Evolutionary conservation across 2,113 vertebrate genomes (phyloP).

Genomic region (Origma solitaria): DNA sequence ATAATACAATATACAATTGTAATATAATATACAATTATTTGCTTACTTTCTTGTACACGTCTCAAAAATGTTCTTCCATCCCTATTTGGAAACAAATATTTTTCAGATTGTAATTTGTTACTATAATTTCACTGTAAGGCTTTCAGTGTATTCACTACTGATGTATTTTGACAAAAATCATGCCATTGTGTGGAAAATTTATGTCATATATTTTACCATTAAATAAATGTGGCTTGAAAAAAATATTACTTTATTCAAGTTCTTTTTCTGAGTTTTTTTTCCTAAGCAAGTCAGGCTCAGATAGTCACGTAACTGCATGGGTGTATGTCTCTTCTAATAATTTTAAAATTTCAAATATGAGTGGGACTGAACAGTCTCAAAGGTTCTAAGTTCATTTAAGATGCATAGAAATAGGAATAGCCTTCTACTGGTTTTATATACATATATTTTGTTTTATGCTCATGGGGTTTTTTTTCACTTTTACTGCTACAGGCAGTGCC

Average conservation of each 20-base stretch:
- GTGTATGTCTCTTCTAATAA: neutral
- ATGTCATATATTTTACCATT: neutral
- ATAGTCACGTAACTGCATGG: neutral
- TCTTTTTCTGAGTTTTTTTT: neutral
- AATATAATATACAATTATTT: neutral
- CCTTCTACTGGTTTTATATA: neutral
- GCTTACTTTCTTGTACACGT: neutral
- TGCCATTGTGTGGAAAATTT: neutral
- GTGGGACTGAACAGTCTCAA: neutral
- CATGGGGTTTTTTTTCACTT: neutral
- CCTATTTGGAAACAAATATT: neutral
- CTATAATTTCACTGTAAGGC: neutral
- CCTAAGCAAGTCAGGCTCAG: neutral
- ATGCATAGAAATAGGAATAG: neutral
- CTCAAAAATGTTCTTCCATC: neutral
- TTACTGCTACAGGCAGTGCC: constrained; percentile 75
- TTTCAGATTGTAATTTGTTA: neutral
- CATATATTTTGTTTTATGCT: neutral
- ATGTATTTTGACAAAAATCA: neutral
- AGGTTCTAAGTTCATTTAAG: neutral
- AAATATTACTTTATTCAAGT: neutral
- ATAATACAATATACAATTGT: neutral
- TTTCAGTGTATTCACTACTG: neutral
- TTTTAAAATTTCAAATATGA: neutral
- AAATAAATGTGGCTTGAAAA: neutral